These are phyloP conservation scores for Helogale parvula DNA, from an alignment of 2,113 vertebrate species.

Conservation along the genomic window DNA sequence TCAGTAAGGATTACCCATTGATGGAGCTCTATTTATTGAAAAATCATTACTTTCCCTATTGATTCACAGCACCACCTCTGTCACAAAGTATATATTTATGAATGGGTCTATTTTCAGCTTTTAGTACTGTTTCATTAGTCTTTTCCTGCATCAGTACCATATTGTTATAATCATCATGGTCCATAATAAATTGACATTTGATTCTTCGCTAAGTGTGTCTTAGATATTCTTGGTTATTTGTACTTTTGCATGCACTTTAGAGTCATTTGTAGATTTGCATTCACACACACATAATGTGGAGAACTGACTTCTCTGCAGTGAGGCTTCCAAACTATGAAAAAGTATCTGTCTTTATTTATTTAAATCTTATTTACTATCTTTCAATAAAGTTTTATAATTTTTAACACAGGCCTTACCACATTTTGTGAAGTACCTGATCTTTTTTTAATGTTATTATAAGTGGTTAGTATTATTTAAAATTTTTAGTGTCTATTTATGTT, in stretches of 20 bases:
- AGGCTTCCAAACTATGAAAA: constrained; percentile 8
- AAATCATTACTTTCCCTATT: background rate
- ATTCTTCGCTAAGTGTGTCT: background rate
- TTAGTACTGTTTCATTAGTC: background rate
- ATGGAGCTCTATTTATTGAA: background rate
- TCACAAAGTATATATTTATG: background rate
- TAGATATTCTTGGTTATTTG: background rate
- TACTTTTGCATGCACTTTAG: background rate
- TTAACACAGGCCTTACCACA: background rate
- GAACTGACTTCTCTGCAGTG: background rate
- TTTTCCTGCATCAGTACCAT: background rate
- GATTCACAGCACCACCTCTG: background rate
- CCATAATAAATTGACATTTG: constrained; percentile 24
- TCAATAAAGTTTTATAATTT: constrained; percentile 51
- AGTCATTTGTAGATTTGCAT: background rate
- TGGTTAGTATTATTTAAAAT: constrained; percentile 10
- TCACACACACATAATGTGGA: background rate
- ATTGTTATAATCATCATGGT: background rate
- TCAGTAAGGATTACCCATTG: background rate
- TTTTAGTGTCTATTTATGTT: constrained; percentile 3
- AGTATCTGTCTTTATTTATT: constrained; percentile 15
- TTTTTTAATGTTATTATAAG: constrained; percentile 23
- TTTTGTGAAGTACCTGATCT: constrained; percentile 21
- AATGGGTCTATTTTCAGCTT: background rate
- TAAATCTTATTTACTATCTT: constrained; percentile 49